These are phyloP conservation scores for Plestiodon gilberti DNA, from an alignment of 2,113 vertebrate genomes.

Conservation along the genomic window DNA sequence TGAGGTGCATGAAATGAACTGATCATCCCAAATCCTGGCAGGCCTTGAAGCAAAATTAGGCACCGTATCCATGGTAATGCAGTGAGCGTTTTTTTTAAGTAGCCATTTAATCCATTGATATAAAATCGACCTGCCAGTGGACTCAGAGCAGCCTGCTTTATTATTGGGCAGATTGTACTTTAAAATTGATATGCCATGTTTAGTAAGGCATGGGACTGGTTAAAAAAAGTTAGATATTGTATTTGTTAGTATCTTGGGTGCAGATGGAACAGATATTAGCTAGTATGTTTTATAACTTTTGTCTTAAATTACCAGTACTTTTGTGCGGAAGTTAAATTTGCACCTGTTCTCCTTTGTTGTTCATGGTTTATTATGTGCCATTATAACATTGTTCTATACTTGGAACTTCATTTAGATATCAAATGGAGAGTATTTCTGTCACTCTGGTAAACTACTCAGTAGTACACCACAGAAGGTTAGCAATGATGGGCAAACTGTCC, in stretches of 20 bases:
- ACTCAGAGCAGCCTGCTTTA: neutral
- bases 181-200: constrained; percentile 23
- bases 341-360: neutral
- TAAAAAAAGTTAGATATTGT: constrained; percentile 24
- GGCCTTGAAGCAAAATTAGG: neutral
- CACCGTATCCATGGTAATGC: neutral
- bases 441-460: neutral
- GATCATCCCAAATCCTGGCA: neutral
- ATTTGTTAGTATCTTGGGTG: neutral
- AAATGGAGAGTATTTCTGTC: neutral
- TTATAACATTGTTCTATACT: neutral
- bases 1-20: constrained; percentile 9
- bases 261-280: neutral
- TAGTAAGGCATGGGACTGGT: constrained; percentile 12
- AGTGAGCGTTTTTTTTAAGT: neutral
- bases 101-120: constrained; percentile 40
- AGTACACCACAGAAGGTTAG: neutral
- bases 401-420: neutral
- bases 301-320: neutral
- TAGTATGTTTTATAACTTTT: neutral
- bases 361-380: neutral
- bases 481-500: neutral
- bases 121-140: constrained; percentile 32
- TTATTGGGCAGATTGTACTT: constrained; percentile 30
- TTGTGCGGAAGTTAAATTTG: constrained; percentile 5